Base-by-base conservation (phyloP, 2,888 invertebrate genomes). In the Elysia crispata region DNA sequence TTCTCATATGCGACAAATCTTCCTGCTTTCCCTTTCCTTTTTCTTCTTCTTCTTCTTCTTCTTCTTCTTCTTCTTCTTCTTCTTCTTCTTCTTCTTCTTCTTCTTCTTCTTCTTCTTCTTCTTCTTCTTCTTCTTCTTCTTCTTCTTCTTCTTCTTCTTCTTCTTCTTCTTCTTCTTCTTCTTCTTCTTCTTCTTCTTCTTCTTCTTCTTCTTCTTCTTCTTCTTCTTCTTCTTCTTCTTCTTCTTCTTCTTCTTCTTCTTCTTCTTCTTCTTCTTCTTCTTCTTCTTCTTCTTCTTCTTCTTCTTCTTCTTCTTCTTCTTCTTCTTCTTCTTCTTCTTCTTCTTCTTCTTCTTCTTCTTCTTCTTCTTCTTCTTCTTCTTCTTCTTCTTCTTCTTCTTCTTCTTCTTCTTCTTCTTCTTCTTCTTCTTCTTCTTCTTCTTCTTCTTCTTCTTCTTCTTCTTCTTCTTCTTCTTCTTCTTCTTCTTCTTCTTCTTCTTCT, bases 341-440 rank as follows among this genome's bases (percentile, higher is more conserved):
- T 6, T 30, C 28, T 3, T 67, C 67, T 5, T 60, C 60, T 5
- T 60, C 60, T 3, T 60, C 60, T 5, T 60, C 60, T 5, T 60
- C 60, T 5, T 60, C 60, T 5, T 60, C 60, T 5, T 60, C 60
- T 15, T 66, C 67, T 15, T 66, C 67, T 5, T 57, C 54, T 57
- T 69, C 50, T 25, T 57, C 74, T 54, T 28, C 30, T 25, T 5
- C 28, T 31, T 49, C 41, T 41, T 50, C 74, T 31, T 30, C 50
- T 0, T 74, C n/a, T n/a, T 69, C 83, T 83, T 57, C 83, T 66
- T 30, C 64, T 60, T 74, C 23, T 54, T 11, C 67, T 50, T 23
- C 41, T 41, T 74, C 54, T 41, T 33, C 18, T 41, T 33, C 75
- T 41, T 62, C 60, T 31, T 74, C 28, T n/a, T 30, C 33, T 28